These are phyloP conservation scores for Hydrochoerus hydrochaeris DNA, from an alignment of 2,113 vertebrate species.

Conservation along the genomic window DNA sequence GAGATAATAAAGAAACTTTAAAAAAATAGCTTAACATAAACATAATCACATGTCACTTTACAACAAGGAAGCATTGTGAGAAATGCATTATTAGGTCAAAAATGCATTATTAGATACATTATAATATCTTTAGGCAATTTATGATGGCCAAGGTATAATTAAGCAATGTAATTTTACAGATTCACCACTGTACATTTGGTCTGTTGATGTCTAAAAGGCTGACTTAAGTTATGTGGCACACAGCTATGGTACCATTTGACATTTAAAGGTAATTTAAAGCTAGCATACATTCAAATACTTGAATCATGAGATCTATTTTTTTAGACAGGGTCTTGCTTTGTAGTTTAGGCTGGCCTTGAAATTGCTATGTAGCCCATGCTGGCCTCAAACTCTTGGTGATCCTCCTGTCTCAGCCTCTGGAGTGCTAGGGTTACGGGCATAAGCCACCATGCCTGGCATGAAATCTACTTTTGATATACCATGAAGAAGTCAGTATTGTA, in stretches of 20 bases:
- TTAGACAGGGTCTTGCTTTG: not conserved
- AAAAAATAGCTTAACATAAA: not conserved
- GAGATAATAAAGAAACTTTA: not conserved
- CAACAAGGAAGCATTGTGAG: not conserved
- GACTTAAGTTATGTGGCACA: not conserved
- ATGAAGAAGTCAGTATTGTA: not conserved
- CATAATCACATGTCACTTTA: not conserved
- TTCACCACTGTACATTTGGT: not conserved
- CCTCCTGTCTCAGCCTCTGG: not conserved
- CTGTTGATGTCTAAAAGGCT: not conserved
- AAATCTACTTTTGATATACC: not conserved
- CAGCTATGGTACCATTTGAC: not conserved
- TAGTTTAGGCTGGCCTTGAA: not conserved
- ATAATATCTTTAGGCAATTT: not conserved
- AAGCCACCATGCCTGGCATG: not conserved
- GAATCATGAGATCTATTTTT: not conserved
- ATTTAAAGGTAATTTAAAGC: not conserved
- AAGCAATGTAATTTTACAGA: not conserved
- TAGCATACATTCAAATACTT: not conserved
- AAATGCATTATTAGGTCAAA: not conserved
- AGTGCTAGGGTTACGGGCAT: not conserved
- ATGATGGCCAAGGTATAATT: not conserved
- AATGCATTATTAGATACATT: not conserved
- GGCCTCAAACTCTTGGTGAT: not conserved
- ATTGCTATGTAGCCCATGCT: not conserved